Base-by-base conservation (phyloP, 2,113 vertebrate genomes). In the Rhineura floridana region DNA sequence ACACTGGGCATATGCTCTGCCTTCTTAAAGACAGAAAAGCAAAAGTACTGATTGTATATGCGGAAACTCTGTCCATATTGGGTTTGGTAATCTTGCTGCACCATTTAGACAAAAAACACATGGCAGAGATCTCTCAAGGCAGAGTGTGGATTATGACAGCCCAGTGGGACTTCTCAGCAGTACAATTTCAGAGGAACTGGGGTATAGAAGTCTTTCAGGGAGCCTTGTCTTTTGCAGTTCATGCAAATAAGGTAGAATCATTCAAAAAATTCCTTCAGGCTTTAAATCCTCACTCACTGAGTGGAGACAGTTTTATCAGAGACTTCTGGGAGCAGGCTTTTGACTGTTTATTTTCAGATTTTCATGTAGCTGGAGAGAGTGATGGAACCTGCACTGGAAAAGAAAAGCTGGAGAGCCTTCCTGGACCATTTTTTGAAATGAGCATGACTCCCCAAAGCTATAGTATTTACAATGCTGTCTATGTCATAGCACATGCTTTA, bases 221-320 rank as follows among this genome's bases (percentile, higher is more conserved):
- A 48, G n/a, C 44, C 6, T 67, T 90, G n/a, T 81, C 50, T 8
- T 87, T 91, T 88, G 87, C 86, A 2, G 44, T 50, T 12, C 59
- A 65, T 15, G 70, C 85, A 6, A 85, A 4, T 3, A 80, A 87
- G 2, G 42, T 88, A 3, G 50, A 48, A 23, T 76, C 30, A 70
- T 88, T 91, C 77, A 67, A 46, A 10, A 4, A 33, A 21, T 90
- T 93, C 73, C 78, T 91, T 19, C 33, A 25, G 36, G 46, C 44
- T 25, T 42, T 86, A 15, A 82, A 76, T 13, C 81, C 81, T 39
- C 28, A 52, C 8, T 42, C 48, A 3, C 86, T 81, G 3, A 77
- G 65, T 55, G 65, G 52, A 50, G 88, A 89, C 9, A n/a, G 62
- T 69, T 89, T 79, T 25, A 52, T 89, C n/a, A 44, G 3, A 11